Base-by-base conservation (phyloP, 2,888 invertebrate species). In the Drosophila borborema region DNA sequence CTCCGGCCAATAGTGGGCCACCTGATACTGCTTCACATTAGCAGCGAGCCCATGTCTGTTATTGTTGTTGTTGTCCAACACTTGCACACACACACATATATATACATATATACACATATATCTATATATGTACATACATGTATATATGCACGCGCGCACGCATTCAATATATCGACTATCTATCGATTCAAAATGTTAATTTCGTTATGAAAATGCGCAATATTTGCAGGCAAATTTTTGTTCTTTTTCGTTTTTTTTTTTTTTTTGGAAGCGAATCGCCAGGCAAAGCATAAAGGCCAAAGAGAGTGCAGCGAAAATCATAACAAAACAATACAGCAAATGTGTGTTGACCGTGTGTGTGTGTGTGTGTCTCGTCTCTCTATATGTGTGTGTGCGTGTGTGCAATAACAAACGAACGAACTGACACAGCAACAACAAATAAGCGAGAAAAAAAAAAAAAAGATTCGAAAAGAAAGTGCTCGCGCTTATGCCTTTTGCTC, bases 131-230 rank as follows among this genome's bases (percentile, higher is more conserved):
- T 28, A 5, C 28, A 28, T 28, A 28, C 28, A 28, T 28, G 28
- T 6, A 28, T 28, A 28, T n/a, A 55, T 41, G 43, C 38, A 31
- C 36, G 40, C 40, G 55, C 23, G 56, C 31, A 67, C 38, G 48
- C 23, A 45, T 59, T 66, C 77, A 75, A 63, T 74, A 65, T 81
- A 76, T 80, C 70, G 83, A 72, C 72, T 84, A 89, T 89, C 82
- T 84, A 89, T 89, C 82, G 82, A 87, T 82, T 73, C 67, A n/a
- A 70, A 76, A 77, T 81, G 71, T 81, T 64, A 82, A 80, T 80
- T 81, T 74, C 67, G 64, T 81, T 81, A 73, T 70, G 68, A 72
- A 81, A 81, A 84, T 81, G 74, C 82, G 79, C 79, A 84, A 81
- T 78, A 72, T 74, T 73, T 46, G 74, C 81, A 67, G 41, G 48